Evolutionary conservation across 2,113 vertebrate genomes (phyloP).

Genomic region (Periophthalmodon schlosseri): DNA sequence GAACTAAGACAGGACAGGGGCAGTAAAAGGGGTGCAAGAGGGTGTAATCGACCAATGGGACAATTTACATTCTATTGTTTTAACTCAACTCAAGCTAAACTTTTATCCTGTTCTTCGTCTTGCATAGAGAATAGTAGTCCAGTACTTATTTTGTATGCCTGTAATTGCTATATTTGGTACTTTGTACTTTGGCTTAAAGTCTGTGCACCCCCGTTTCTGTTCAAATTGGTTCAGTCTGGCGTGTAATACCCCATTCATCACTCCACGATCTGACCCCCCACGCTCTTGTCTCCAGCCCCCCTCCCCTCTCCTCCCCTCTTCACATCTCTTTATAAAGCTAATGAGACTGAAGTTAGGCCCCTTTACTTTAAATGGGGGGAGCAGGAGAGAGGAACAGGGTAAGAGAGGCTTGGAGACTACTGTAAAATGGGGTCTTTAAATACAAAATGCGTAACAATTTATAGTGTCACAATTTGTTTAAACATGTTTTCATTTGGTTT

Average conservation of each 20-base stretch:
- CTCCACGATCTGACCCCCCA: slow-evolving; percentile 73
- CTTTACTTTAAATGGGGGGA: slow-evolving; percentile 46
- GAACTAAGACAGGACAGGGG: slow-evolving; percentile 36
- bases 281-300: slow-evolving; percentile 49
- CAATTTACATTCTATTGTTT: slow-evolving; percentile 22
- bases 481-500: too few species aligned
- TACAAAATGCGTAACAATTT: not conserved
- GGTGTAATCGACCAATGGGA: not conserved
- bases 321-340: slow-evolving; percentile 81
- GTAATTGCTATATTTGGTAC: slow-evolving; percentile 41
- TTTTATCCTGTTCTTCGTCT: slow-evolving; percentile 3
- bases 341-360: slow-evolving; percentile 79
- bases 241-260: slow-evolving; percentile 79
- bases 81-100: slow-evolving; percentile 9
- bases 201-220: slow-evolving; percentile 61
- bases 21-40: slow-evolving; percentile 36
- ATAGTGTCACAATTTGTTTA: not conserved
- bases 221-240: slow-evolving; percentile 73
- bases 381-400: slow-evolving; percentile 40
- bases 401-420: not conserved
- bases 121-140: slow-evolving; percentile 15
- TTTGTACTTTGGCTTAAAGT: slow-evolving; percentile 19
- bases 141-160: slow-evolving; percentile 6
- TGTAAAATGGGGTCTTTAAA: not conserved
- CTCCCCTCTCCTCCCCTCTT: slow-evolving; percentile 65